phyloP scores from a whole-genome alignment of 1,140 invertebrate genomes.

The Lerema accius region DNA sequence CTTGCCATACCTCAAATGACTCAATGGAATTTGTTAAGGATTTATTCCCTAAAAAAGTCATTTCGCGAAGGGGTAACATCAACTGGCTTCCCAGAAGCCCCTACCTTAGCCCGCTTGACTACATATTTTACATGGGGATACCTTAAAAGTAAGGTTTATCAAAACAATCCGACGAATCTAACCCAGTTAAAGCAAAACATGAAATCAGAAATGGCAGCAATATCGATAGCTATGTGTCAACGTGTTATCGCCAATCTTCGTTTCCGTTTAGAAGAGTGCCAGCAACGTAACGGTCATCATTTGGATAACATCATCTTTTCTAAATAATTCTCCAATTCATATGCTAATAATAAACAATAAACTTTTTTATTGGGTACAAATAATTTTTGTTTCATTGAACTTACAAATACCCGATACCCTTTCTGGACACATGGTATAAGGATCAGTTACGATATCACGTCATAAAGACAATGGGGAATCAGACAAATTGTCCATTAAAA shows the following conservation, averaged over 20 bases:
- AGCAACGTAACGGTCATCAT: slow-evolving; percentile 25
- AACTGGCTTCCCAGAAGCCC: slow-evolving; percentile 39
- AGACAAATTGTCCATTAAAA: too few relatives aligned
- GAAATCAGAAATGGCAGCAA: slow-evolving; percentile 27
- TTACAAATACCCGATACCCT: slow-evolving; percentile 34
- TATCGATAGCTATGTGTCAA: slow-evolving; percentile 27
- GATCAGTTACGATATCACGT: too few relatives aligned
- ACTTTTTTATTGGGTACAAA: slow-evolving; percentile 20
- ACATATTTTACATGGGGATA: slow-evolving; percentile 38
- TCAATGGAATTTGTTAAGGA: slow-evolving; percentile 42
- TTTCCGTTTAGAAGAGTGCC: slow-evolving; percentile 24
- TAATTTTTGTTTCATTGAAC: slow-evolving; percentile 34
- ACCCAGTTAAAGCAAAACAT: slow-evolving; percentile 32
- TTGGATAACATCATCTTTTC: slow-evolving; percentile 19
- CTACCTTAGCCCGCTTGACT: slow-evolving; percentile 27
- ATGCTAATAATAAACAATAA: slow-evolving; percentile 21
- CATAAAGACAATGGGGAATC: too few relatives aligned
- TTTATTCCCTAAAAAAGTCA: slow-evolving; percentile 21
- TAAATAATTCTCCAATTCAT: slow-evolving; percentile 25
- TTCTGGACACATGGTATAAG: slow-evolving; percentile 21
- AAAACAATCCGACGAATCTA: slow-evolving; percentile 33
- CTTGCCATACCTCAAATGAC: slow-evolving; percentile 38
- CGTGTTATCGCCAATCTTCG: slow-evolving; percentile 22
- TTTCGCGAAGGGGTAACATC: slow-evolving; percentile 34
- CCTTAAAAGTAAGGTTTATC: slow-evolving; percentile 39